These are phyloP conservation scores for Neocrepidodera transversa DNA, from an alignment of 2,888 invertebrate species.

Conservation along the genomic window DNA sequence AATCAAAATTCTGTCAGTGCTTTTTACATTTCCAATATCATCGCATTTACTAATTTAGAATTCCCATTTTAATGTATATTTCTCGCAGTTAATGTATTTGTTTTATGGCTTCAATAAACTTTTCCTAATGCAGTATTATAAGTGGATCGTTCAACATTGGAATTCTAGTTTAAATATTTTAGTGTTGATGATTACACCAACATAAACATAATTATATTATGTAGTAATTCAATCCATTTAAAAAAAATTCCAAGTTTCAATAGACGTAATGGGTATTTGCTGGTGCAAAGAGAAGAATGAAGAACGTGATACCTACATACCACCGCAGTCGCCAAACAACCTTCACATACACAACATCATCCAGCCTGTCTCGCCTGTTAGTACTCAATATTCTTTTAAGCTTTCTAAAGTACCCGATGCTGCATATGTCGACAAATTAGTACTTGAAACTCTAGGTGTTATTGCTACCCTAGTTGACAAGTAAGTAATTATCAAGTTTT, in stretches of 20 bases:
- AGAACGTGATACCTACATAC: constrained; percentile 61
- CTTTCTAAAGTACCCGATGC: constrained; percentile 55
- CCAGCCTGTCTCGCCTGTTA: constrained; percentile 50
- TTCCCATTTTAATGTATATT: constrained; percentile 8
- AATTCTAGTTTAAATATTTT: constrained; percentile 49
- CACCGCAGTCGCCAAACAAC: constrained; percentile 47
- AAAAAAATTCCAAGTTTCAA: constrained; percentile 27
- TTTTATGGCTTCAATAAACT: constrained; percentile 29
- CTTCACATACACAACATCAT: constrained; percentile 35
- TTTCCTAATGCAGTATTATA: constrained; percentile 37
- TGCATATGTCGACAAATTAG: constrained; percentile 72
- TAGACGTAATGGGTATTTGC: constrained; percentile 75
- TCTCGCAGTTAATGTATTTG: constrained; percentile 31
- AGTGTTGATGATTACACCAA: constrained; percentile 53
- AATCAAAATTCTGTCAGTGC: constrained; percentile 21
- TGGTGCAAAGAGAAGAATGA: constrained; percentile 74
- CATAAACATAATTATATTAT: constrained; percentile 50
- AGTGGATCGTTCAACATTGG: constrained; percentile 33
- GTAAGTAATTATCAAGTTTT: constrained; percentile 64
- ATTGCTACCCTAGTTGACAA: constrained; percentile 86
- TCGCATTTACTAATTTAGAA: constrained; percentile 1
- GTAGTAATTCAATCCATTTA: constrained; percentile 43
- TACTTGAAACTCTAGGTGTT: constrained; percentile 79
- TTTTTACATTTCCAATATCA: constrained; percentile 3
- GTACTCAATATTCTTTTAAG: constrained; percentile 47